A percentile compares a stretch with the other conserved stretches of the same genome.
Evolutionary conservation across 2,797 vertebrate species (phyloP).

Genomic region (Enteromius trimaculatus): DNA sequence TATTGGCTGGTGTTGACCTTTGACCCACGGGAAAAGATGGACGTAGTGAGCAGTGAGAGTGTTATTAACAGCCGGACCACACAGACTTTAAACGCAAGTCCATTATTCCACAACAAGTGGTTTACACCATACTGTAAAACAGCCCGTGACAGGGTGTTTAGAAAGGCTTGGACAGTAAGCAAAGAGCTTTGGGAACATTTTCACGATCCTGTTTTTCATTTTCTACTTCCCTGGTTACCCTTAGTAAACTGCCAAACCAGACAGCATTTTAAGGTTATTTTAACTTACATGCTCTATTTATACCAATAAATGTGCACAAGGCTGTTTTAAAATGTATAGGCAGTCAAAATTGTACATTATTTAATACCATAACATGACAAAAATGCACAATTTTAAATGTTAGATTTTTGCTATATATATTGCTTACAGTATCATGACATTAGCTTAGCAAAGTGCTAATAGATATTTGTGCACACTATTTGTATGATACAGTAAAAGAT

Average conservation of each 20-base stretch:
- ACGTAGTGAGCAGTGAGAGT: neutral
- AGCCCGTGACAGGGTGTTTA: slow-evolving; percentile 1
- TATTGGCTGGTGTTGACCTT: slow-evolving; percentile 12
- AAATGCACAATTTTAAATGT: neutral
- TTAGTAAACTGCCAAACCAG: neutral
- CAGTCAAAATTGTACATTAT: neutral
- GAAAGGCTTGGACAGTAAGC: neutral
- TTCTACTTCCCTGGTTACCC: neutral
- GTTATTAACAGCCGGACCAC: slow-evolving; percentile 8
- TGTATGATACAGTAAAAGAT: neutral
- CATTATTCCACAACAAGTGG: slow-evolving; percentile 18
- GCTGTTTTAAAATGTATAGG: neutral
- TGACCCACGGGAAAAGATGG: slow-evolving; percentile 3
- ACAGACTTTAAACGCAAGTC: neutral
- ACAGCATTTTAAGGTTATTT: slow-evolving; percentile 1
- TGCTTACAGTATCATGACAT: neutral
- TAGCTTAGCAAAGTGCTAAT: neutral
- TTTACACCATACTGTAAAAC: slow-evolving; percentile 18
- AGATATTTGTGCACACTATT: neutral
- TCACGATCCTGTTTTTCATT: neutral
- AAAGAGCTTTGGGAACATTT: neutral
- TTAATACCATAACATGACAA: neutral
- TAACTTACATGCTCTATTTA: neutral
- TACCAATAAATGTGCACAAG: neutral
- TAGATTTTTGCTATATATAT: neutral